Evolutionary conservation across 2,888 invertebrate genomes (phyloP).

Genomic region (Oithona nana): DNA sequence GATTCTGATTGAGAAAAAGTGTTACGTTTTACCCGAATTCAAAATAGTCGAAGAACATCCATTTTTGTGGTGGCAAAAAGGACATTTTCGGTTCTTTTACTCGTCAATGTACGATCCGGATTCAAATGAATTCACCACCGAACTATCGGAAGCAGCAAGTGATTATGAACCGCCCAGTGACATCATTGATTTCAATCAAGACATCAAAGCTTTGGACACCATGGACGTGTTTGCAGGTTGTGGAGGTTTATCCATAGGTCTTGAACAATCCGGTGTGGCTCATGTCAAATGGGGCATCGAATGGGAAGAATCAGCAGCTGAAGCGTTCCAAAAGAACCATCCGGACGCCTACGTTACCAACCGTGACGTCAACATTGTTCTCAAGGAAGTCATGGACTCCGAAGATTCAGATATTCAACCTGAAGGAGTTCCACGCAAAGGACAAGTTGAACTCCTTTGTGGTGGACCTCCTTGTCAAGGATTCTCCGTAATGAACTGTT

Average conservation of each 20-base stretch:
- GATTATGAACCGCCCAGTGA: not conserved
- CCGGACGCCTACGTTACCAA: slow-evolving; percentile 49
- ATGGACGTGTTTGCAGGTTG: slow-evolving; percentile 72
- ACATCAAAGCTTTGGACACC: slow-evolving; percentile 37
- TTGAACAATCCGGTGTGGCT: slow-evolving; percentile 40
- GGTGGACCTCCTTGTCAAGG: slow-evolving; percentile 80
- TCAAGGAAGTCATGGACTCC: slow-evolving; percentile 27
- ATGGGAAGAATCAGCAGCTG: slow-evolving; percentile 51
- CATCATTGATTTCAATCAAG: slow-evolving; percentile 19
- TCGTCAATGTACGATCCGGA: not conserved
- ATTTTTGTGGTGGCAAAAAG: not conserved
- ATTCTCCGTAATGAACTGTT: slow-evolving; percentile 73
- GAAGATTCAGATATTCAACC: slow-evolving; percentile 34
- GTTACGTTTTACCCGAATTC: not conserved
- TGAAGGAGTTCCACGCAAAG: slow-evolving; percentile 44
- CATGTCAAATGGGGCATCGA: slow-evolving; percentile 64
- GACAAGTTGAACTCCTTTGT: slow-evolving; percentile 53
- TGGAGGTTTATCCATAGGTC: slow-evolving; percentile 38
- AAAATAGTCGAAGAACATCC: not conserved
- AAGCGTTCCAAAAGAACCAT: slow-evolving; percentile 57
- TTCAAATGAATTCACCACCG: no score
- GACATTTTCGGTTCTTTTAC: slow-evolving; percentile 2
- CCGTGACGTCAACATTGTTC: slow-evolving; percentile 50
- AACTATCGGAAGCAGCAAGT: not conserved
- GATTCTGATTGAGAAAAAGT: not conserved